Conservation (phyloP, 2,797 vertebrate genomes). For the Acanthis flammea region DNA sequence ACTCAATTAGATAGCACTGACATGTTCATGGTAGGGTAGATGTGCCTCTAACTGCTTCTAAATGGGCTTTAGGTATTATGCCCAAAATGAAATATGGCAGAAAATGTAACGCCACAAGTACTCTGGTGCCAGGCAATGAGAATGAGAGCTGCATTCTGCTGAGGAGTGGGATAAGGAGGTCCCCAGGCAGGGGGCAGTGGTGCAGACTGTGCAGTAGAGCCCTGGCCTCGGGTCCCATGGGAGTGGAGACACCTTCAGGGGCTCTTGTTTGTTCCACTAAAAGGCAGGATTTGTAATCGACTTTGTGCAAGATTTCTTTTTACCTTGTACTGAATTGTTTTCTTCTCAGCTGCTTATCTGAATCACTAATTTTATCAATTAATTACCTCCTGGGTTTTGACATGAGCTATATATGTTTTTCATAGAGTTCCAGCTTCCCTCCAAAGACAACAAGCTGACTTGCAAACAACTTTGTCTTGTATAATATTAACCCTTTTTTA, state of each 20-base stretch:
- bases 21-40: background rate
- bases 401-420: background rate
- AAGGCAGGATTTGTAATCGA: background rate
- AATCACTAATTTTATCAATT: background rate
- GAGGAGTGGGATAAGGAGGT: background rate
- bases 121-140: background rate
- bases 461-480: background rate
- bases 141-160: background rate
- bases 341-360: background rate
- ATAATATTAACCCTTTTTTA: background rate
- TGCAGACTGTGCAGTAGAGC: background rate
- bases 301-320: background rate
- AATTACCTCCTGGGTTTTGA: background rate
- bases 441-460: background rate
- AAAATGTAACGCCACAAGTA: rapidly evolving
- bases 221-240: background rate
- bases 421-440: background rate
- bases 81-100: background rate
- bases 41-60: background rate
- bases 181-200: background rate
- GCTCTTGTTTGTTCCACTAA: background rate
- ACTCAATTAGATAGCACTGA: background rate
- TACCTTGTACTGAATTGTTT: background rate
- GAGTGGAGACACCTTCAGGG: background rate
- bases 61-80: background rate